Evolutionary conservation across 2,113 vertebrate species (phyloP).

Genomic region (Cyanoderma ruficeps): DNA sequence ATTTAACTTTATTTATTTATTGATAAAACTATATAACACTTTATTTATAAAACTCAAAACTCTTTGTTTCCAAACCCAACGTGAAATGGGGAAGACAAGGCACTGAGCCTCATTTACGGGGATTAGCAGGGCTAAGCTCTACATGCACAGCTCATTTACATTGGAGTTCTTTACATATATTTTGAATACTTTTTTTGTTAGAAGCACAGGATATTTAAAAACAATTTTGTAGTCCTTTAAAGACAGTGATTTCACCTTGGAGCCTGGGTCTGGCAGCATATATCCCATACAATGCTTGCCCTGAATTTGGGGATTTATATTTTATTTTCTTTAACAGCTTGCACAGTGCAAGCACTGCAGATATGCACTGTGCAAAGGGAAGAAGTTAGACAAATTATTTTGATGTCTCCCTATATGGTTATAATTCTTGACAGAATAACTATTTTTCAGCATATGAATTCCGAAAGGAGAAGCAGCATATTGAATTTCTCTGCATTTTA

Average conservation of each 20-base stretch:
- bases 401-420: conserved; percentile 20
- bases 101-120: not conserved
- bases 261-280: not conserved
- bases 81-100: not conserved
- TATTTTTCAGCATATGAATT: conserved; percentile 49
- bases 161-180: not conserved
- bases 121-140: not conserved
- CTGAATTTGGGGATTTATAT: not conserved
- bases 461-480: conserved; percentile 3
- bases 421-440: conserved; percentile 35
- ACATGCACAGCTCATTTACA: not conserved
- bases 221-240: not conserved
- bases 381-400: conserved; percentile 7
- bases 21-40: no score
- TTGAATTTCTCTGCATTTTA: conserved; percentile 51
- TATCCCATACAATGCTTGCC: not conserved
- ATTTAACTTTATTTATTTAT: no score
- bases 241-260: not conserved
- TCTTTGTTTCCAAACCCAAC: not conserved
- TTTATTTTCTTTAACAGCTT: conserved; percentile 7
- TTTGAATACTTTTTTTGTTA: not conserved
- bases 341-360: not conserved
- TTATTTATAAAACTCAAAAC: not conserved
- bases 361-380: not conserved
- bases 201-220: not conserved